Percentiles rank a stretch among this genome's conserved stretches.
Evolutionary conservation across 2,113 vertebrate genomes (phyloP).

Genomic region (Sorex fumeus): DNA sequence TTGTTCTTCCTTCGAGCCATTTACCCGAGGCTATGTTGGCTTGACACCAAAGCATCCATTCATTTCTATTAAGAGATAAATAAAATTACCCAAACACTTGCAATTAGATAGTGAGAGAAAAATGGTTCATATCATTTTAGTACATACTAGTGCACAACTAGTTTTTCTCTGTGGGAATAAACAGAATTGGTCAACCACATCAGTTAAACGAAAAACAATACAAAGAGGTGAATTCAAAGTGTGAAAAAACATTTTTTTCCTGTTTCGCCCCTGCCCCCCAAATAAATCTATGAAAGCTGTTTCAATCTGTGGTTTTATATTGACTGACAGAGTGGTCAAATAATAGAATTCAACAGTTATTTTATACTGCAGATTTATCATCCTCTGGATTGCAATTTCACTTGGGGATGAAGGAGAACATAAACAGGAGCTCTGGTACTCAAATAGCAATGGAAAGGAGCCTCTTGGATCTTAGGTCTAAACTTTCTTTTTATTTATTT

Average conservation of each 20-base stretch:
- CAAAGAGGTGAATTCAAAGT: background rate
- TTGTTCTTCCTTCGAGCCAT: background rate
- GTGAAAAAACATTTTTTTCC: background rate
- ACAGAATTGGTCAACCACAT: background rate
- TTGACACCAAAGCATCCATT: background rate
- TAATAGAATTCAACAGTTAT: background rate
- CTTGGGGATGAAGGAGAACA: background rate
- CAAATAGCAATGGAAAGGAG: background rate
- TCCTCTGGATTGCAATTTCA: conserved; percentile 7
- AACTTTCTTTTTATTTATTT: too few relatives aligned
- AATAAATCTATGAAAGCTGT: conserved; percentile 12
- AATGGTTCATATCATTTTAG: background rate
- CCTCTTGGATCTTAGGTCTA: background rate
- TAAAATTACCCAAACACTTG: background rate
- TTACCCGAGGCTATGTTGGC: background rate
- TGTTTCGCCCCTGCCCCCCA: background rate
- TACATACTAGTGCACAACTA: background rate
- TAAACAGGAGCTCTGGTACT: background rate
- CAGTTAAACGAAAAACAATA: background rate
- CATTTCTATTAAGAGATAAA: conserved; percentile 11
- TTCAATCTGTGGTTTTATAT: conserved; percentile 29
- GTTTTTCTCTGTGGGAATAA: background rate
- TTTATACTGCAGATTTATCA: background rate
- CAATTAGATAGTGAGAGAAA: background rate
- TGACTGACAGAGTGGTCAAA: background rate